These are phyloP conservation scores for Ennomos quercinarius DNA, from an alignment of 2,888 invertebrate species.

Conservation along the genomic window DNA sequence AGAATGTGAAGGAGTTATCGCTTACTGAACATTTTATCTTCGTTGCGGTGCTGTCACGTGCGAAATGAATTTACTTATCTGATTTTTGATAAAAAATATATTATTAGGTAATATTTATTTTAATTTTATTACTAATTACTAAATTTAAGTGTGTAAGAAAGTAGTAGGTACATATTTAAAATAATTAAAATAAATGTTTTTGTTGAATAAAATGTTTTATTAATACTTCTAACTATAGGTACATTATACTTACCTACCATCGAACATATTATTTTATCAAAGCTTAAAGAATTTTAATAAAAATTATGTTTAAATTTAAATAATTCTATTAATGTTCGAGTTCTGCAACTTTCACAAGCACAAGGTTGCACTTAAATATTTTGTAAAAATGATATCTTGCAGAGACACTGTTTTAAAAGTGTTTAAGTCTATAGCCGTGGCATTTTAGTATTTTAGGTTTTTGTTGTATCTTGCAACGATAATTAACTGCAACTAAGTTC, in stretches of 20 bases:
- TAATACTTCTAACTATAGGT: too few species aligned
- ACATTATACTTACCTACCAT: too few species aligned
- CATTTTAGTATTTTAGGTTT: conserved; percentile 19
- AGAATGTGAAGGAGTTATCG: conserved; percentile 41
- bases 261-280: too few species aligned
- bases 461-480: conserved; percentile 41
- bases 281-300: too few species aligned
- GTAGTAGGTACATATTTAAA: too few species aligned
- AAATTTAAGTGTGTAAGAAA: too few species aligned
- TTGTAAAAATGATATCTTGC: not conserved
- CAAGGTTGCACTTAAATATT: not conserved
- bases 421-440: conserved; percentile 12
- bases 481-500: conserved; percentile 51
- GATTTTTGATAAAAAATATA: not conserved
- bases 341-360: conserved; percentile 10
- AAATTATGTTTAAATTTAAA: too few species aligned
- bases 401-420: too few species aligned
- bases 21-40: conserved; percentile 20
- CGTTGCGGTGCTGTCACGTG: not conserved
- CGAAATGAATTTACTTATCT: conserved; percentile 1
- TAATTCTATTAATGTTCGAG: too few species aligned
- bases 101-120: not conserved
- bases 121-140: too few species aligned
- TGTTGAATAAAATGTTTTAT: too few species aligned
- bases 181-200: too few species aligned